A percentile compares a stretch with the other conserved stretches of the same genome.
These are phyloP conservation scores for Mastacembelus armatus DNA, from an alignment of 2,797 vertebrate species.

Conservation along the genomic window DNA sequence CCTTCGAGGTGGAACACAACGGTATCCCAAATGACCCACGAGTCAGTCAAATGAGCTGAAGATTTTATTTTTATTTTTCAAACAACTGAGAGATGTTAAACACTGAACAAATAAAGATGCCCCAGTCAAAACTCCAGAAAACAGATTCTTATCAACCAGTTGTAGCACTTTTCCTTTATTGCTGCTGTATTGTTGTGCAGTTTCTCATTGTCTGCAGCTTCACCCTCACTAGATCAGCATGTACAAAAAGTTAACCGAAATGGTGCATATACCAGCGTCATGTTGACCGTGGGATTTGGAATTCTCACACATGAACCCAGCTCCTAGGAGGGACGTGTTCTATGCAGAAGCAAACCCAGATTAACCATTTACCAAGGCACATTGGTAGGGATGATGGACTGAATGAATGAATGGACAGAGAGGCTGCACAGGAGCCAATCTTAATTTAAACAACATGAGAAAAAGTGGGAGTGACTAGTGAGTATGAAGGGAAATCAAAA, in stretches of 20 bases:
- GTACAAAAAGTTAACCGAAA: conserved; percentile 69
- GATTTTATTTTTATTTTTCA: conserved; percentile 85
- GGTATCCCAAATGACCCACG: conserved; percentile 25
- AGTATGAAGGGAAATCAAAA: conserved; percentile 44
- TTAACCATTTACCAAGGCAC: conserved; percentile 84
- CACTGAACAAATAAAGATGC: conserved; percentile 83
- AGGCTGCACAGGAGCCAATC: conserved; percentile 73
- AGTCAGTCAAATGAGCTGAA: conserved; percentile 51
- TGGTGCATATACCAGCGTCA: conserved; percentile 78
- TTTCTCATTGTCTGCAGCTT: conserved; percentile 71
- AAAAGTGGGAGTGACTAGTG: conserved; percentile 40
- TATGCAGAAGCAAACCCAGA: conserved; percentile 77
- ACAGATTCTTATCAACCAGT: conserved; percentile 76
- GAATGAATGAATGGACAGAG: conserved; percentile 52
- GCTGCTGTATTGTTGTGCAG: conserved; percentile 80
- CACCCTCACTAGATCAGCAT: conserved; percentile 66
- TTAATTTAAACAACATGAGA: conserved; percentile 52
- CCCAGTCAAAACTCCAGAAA: conserved; percentile 77
- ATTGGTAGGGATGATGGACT: conserved; percentile 82
- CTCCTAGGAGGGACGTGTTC: conserved; percentile 57
- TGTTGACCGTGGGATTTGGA: conserved; percentile 64
- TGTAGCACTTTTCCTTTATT: conserved; percentile 83
- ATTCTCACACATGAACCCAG: conserved; percentile 61
- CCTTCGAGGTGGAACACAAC: not conserved
- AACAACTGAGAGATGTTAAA: conserved; percentile 87